Base-by-base conservation (phyloP, 2,888 invertebrate genomes). In the Carterocephalus palaemon region DNA sequence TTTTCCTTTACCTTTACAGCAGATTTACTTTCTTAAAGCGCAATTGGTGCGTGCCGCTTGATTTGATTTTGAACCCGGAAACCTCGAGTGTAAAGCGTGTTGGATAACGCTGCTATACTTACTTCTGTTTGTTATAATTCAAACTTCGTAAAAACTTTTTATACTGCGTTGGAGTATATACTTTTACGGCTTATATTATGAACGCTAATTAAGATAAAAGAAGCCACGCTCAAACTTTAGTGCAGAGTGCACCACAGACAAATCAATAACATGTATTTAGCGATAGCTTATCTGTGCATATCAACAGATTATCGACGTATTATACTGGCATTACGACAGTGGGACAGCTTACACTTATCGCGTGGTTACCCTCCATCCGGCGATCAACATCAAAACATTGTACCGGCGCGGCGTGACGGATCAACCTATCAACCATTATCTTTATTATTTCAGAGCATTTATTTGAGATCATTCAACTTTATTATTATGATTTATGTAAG, bases 231-330 rank as follows among this genome's bases (percentile, higher is more conserved):
- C n/a, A n/a, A n/a, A n/a, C n/a, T n/a, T n/a, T n/a, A n/a, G n/a
- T n/a, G n/a, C 8, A 2, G 3, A 10, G 2, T 8, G 7, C 26
- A 26, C 10, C 12, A 3, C 17, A 26, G 19, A 28, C 20, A 33
- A 32, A 32, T 33, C 24, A 37, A 39, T 40, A 40, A 33, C 34
- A 28, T 16, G 12, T 29, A 16, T 34, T 28, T 22, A 12, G n/a
- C 29, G 22, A 46, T 42, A 28, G 8, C 13, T 22, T 23, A 31
- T 22, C 40, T 4, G 2, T 22, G 8, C n/a, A n/a, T n/a, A n/a
- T n/a, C n/a, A n/a, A n/a, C n/a, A 29, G 16, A 34, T 34, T 15
- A 33, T 34, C 17, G 8, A 32, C n/a, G 10, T 38, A 32, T 43
- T 31, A 36, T 19, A 7, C 15, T 9, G 19, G 6, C 7, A 37